Conservation (phyloP, 2,797 vertebrate species). For the Sparidentex hasta region DNA sequence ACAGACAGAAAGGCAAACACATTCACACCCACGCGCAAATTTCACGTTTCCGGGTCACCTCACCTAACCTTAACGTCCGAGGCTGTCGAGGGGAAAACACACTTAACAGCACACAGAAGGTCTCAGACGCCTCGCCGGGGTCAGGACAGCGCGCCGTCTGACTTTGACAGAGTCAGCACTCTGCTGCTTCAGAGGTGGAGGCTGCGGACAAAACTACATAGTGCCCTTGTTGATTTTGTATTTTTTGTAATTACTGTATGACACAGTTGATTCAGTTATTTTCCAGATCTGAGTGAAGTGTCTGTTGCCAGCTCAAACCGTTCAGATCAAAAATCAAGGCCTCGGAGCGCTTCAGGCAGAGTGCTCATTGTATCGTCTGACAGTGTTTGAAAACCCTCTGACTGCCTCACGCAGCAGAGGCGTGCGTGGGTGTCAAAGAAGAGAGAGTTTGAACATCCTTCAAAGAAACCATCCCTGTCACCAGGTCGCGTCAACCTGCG, state of each 20-base stretch:
- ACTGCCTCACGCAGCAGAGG: neutral
- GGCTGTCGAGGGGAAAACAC: neutral
- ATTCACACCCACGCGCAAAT: neutral
- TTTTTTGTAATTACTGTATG: too few species aligned
- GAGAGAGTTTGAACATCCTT: neutral
- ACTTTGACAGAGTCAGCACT: neutral
- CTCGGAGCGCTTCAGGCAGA: neutral
- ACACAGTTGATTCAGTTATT: neutral
- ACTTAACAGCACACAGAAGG: neutral
- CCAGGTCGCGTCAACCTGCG: too few species aligned
- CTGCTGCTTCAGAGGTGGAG: neutral
- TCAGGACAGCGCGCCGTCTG: neutral
- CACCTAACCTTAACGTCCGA: neutral
- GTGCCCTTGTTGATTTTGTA: too few species aligned
- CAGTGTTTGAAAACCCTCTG: neutral
- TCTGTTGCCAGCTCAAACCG: rapidly evolving
- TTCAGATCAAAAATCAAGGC: neutral
- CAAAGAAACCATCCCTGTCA: neutral
- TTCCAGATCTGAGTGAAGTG: neutral
- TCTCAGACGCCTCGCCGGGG: neutral
- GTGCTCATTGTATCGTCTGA: neutral
- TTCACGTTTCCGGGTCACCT: neutral
- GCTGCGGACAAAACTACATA: neutral
- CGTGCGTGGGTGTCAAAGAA: neutral
- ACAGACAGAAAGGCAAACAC: neutral